Base-by-base conservation (phyloP, 2,797 vertebrate species). In the Psittacula derbiana region DNA sequence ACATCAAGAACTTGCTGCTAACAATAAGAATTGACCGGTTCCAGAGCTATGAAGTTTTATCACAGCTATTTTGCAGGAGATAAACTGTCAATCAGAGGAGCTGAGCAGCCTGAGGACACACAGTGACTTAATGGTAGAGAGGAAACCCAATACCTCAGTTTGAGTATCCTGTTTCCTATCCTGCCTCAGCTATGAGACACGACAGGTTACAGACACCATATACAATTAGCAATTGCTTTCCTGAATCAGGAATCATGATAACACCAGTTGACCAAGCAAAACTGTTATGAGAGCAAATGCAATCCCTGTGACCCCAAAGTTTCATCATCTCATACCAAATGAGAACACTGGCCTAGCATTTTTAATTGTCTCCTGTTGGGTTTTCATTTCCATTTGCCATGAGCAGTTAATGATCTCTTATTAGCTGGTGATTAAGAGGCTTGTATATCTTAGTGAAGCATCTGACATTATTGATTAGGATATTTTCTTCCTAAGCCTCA, bases 351-450 rank as follows among this genome's bases (percentile, higher is more conserved):
- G 20, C 43, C 61, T 18, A 62, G 55, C 36, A 36, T 74, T 85
- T 92, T 88, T 85, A 55, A 91, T 88, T 93, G 84, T 71, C 78
- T 92, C 82, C 72, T 66, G 85, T n/a, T 55, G 21, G 74, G 40
- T 85, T 92, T 95, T 86, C 80, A 75, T 90, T 83, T 92, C 89
- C 83, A 75, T 75, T 82, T 73, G 76, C 60, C 67, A 75, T 38
- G 62, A 92, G 89, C 74, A 80, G 66, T 87, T 94, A 97, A 96
- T 62, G 65, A 86, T 93, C 87, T 82, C 84, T 92, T 90, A 95
- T 96, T 91, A 97, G 92, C 33, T 80, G 74, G 27, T 4, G 62
- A 91, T 80, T 55, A 58, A 40, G 62, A 92, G 83, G 79, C 90
- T 30, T 62, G 85, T 86, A 86, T 80, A 87, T 85, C 52, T 46